A percentile compares a stretch with the other conserved stretches of the same genome.
These are phyloP conservation scores for Eriosoma lanigerum DNA, from an alignment of 1,140 invertebrate genomes.

Conservation along the genomic window DNA sequence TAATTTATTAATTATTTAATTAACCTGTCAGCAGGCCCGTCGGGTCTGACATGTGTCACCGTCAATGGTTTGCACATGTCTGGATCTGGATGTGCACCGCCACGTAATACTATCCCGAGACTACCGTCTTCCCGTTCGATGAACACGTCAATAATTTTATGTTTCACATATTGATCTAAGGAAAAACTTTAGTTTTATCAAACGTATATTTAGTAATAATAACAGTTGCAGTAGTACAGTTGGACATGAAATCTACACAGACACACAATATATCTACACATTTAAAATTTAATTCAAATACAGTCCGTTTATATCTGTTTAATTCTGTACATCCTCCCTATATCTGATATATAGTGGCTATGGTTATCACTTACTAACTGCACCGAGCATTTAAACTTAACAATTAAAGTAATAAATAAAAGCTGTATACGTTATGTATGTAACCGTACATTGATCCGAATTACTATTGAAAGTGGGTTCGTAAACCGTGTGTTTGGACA, in stretches of 20 bases:
- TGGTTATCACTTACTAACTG: too few species aligned
- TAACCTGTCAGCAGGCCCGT: slow-evolving; percentile 83
- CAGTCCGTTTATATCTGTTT: too few species aligned
- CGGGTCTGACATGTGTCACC: slow-evolving; percentile 84
- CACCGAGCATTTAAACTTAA: too few species aligned
- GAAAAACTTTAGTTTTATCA: background rate
- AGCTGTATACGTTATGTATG: background rate
- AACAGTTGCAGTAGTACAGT: too few species aligned
- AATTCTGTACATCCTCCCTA: too few species aligned
- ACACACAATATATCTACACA: too few species aligned
- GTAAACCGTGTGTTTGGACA: slow-evolving; percentile 7
- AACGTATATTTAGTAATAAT: too few species aligned
- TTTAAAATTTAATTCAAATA: too few species aligned
- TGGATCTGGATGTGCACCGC: slow-evolving; percentile 68
- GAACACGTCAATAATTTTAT: slow-evolving; percentile 54
- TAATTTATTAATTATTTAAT: too few species aligned
- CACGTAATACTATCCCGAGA: slow-evolving; percentile 83
- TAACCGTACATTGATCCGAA: slow-evolving; percentile 17
- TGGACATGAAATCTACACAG: too few species aligned
- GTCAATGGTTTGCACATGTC: slow-evolving; percentile 72
- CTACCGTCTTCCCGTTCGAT: slow-evolving; percentile 67
- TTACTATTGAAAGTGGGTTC: background rate
- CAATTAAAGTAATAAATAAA: background rate
- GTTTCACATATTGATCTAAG: slow-evolving; percentile 43
- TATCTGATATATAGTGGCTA: too few species aligned